Percentiles rank a stretch among this genome's conserved stretches.
Conservation (phyloP, 92 coral and sea anemone species). For the Zoanthus sociatus region DNA sequence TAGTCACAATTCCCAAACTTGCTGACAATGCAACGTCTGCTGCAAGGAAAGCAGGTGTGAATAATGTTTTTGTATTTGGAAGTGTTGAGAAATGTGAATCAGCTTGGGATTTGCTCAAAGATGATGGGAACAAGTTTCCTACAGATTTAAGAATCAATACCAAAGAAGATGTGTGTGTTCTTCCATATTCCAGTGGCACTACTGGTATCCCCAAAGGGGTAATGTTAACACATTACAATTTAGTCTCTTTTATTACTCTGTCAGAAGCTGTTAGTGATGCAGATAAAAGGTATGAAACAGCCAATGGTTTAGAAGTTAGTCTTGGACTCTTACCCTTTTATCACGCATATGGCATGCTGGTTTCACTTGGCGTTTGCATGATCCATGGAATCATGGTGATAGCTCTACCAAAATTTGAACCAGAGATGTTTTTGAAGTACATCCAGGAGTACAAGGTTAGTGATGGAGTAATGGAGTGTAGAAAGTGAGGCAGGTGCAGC, state of each 20-base stretch:
- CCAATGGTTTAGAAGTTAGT: background rate
- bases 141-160: constrained; percentile 67
- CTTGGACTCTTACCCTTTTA: constrained; percentile 78
- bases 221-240: constrained; percentile 85
- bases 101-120: constrained; percentile 66
- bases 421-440: constrained; percentile 62
- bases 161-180: constrained; percentile 68
- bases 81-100: constrained; percentile 75
- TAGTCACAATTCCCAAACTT: constrained; percentile 78
- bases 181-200: constrained; percentile 93
- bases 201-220: constrained; percentile 92
- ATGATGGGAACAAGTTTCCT: constrained; percentile 81
- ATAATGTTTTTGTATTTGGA: constrained; percentile 76
- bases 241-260: constrained; percentile 45
- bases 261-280: background rate
- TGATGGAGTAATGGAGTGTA: background rate
- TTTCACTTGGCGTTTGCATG: constrained; percentile 46
- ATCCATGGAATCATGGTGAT: constrained; percentile 58
- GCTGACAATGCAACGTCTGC: constrained; percentile 74
- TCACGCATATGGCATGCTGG: constrained; percentile 68
- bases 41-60: constrained; percentile 67
- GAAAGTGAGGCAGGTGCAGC: no score
- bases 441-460: constrained; percentile 80
- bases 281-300: background rate
- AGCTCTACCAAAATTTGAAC: constrained; percentile 73